Evolutionary conservation across 2,113 vertebrate species (phyloP), one percentile per base, ranked within the genome.

Genomic region (Myrmophylax atrothorax): DNA sequence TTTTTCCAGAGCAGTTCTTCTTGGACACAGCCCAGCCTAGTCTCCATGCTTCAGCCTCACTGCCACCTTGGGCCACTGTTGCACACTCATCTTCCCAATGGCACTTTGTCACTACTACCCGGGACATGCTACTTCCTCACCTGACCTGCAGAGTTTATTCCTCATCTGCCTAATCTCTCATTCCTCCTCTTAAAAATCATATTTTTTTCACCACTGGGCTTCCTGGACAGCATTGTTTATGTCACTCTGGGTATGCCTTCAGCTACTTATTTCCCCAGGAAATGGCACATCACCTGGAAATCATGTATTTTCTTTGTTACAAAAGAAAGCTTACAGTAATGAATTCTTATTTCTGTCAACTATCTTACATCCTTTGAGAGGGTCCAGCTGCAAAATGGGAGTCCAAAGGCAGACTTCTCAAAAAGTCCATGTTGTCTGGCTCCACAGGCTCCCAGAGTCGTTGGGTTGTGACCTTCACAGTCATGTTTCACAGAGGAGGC

Each of bases 271-370:
- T 91, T 81, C 76, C 42, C 55, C 52, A 56, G 64, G 82, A 90
- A 94, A 74, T 63, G 60, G 44, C 60, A 47, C 47, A 77, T 92
- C 75, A 64, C 59, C 92, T 86, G 47, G 68, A 72, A 90, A 75
- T 4, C 80, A 44, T 25, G 8, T 17, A 37, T 76, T 59, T 90
- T 83, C 38, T 38, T 18, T 79, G 29, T 40, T 77, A 86, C 17
- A 74, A 91, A 80, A 88, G 22, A 87, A 95, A 93, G 37, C 55
- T 88, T 70, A 59, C 1, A 3, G 42, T 47, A 91, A 84, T 6
- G 2, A 87, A 37, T 52, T 66, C 26, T 60, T 85, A 53, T 40
- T 67, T 90, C 35, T 50, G 16, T 47, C 59, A 55, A 12, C 18
- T 60, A 89, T 42, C 52, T 73, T 63, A 67, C 0, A 1, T 55